Percentiles rank a stretch among this genome's conserved stretches.
Evolutionary conservation across 2,113 vertebrate species (phyloP).

Genomic region (Illadopsis cleaveri): DNA sequence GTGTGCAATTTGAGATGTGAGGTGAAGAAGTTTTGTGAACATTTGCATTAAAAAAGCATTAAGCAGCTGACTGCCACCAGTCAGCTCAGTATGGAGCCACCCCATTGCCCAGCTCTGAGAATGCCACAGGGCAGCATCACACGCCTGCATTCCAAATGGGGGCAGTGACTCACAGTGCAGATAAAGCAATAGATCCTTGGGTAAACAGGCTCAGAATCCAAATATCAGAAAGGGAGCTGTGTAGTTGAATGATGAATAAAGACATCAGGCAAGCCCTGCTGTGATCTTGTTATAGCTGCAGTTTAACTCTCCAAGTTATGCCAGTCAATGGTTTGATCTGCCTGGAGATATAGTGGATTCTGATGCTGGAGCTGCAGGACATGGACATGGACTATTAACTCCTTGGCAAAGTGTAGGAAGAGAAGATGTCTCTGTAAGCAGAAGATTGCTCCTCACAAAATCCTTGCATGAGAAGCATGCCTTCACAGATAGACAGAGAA

Average conservation of each 20-base stretch:
- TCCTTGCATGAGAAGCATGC: background rate
- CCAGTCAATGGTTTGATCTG: background rate
- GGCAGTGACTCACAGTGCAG: background rate
- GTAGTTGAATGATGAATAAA: background rate
- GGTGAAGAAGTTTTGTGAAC: background rate
- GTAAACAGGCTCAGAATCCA: background rate
- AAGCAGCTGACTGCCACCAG: background rate
- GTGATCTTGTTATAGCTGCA: background rate
- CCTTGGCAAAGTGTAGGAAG: background rate
- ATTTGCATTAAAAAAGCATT: background rate
- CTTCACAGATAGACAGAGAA: background rate
- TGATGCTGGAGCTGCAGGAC: background rate
- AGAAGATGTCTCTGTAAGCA: background rate
- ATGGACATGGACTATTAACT: background rate
- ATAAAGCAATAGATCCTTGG: background rate
- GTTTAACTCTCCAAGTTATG: background rate
- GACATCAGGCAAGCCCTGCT: background rate
- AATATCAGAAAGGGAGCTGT: background rate
- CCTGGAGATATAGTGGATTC: background rate
- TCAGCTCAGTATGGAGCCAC: background rate
- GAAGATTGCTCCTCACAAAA: background rate
- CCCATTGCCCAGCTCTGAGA: background rate
- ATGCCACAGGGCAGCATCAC: accelerated
- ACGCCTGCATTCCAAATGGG: background rate
- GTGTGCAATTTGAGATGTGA: background rate